Percentiles rank a stretch among this genome's conserved stretches.
phyloP scores from a whole-genome alignment of 2,113 vertebrate species.

The Pristiophorus japonicus region DNA sequence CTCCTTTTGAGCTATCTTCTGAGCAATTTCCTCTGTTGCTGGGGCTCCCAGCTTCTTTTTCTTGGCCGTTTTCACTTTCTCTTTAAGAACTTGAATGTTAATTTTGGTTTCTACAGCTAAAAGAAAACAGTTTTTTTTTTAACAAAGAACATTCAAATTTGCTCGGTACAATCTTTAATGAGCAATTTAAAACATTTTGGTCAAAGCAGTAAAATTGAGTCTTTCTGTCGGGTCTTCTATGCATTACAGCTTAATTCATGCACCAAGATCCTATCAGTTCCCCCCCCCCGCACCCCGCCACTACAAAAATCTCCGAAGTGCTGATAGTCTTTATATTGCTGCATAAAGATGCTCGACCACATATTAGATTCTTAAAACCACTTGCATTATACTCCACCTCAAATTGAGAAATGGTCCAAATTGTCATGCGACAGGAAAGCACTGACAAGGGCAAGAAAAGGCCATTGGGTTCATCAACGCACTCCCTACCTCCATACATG shows the following conservation, averaged over 20 bases:
- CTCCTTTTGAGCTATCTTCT: conserved; percentile 53
- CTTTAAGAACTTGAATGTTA: conserved; percentile 81
- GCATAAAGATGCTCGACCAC: not conserved
- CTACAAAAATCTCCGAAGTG: not conserved
- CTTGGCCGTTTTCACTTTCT: conserved; percentile 87
- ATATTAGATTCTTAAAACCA: not conserved
- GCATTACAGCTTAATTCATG: not conserved
- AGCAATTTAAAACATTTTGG: conserved; percentile 32
- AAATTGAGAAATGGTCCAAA: not conserved
- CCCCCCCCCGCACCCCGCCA: not conserved
- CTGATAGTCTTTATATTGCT: too few species aligned
- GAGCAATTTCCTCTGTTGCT: conserved; percentile 59
- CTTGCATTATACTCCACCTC: not conserved
- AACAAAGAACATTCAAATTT: not conserved
- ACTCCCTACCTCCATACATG: not conserved
- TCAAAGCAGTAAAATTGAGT: not conserved
- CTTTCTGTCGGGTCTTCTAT: not conserved
- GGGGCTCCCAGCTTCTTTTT: conserved; percentile 87
- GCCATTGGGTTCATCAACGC: not conserved
- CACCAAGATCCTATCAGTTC: not conserved
- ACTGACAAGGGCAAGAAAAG: not conserved
- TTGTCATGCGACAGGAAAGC: not conserved
- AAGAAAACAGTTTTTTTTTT: conserved; percentile 36
- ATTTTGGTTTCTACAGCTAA: conserved; percentile 74
- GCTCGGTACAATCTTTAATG: not conserved